These are phyloP conservation scores for Trissolcus japonicus DNA, from an alignment of 2,888 invertebrate species.

Conservation along the genomic window DNA sequence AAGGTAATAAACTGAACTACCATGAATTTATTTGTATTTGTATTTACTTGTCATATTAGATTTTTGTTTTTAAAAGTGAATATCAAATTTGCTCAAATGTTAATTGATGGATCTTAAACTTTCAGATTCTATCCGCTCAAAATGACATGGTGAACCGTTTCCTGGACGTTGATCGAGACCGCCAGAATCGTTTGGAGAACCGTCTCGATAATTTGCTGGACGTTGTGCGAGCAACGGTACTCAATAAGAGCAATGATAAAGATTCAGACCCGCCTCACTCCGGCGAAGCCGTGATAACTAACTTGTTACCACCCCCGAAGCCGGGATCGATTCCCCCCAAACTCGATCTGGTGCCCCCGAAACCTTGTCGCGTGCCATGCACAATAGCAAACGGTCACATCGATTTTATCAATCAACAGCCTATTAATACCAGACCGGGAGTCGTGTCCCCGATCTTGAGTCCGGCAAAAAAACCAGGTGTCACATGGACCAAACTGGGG, in stretches of 20 bases:
- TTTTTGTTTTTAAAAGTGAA: neutral
- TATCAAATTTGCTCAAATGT: neutral
- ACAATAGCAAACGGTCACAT: constrained; percentile 65
- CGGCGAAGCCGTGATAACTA: constrained; percentile 64
- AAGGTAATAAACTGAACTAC: constrained; percentile 62
- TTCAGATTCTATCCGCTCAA: constrained; percentile 72
- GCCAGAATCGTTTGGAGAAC: constrained; percentile 72
- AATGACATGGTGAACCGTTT: constrained; percentile 72
- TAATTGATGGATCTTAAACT: constrained; percentile 12
- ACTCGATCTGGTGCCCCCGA: constrained; percentile 72
- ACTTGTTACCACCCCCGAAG: constrained; percentile 69
- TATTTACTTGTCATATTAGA: neutral
- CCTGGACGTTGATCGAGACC: constrained; percentile 71
- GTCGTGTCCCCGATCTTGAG: constrained; percentile 68
- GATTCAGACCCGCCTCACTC: constrained; percentile 55
- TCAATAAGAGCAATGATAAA: constrained; percentile 67
- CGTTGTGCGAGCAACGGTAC: constrained; percentile 69
- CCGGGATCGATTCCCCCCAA: constrained; percentile 72
- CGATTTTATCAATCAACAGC: constrained; percentile 68
- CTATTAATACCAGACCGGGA: constrained; percentile 68
- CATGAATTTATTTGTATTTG: neutral
- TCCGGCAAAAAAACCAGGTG: constrained; percentile 65
- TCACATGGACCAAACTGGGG: constrained; percentile 72
- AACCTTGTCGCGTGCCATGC: constrained; percentile 73
- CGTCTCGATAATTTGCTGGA: constrained; percentile 72